Conservation (phyloP, 2,797 vertebrate species). For the Alca torda region DNA sequence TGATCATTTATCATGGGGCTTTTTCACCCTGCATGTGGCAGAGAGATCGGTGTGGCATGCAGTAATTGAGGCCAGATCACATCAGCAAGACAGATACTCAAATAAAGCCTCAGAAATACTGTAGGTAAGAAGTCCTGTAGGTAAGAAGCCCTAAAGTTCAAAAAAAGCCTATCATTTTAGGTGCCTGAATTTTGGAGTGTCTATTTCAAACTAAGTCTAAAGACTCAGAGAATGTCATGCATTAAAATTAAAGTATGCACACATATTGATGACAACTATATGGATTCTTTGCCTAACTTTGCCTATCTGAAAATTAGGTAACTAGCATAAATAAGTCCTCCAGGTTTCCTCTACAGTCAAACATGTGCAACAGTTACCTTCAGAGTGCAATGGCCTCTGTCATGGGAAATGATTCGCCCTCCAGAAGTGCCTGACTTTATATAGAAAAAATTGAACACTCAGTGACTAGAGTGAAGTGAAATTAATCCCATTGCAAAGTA, state of each 20-base stretch:
- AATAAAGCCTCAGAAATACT: conserved; percentile 5
- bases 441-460: neutral
- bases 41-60: neutral
- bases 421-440: neutral
- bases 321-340: neutral
- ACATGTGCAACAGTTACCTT: neutral
- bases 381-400: neutral
- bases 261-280: neutral
- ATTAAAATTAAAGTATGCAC: neutral
- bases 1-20: neutral
- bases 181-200: neutral
- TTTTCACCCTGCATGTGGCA: neutral
- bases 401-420: neutral
- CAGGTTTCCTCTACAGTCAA: neutral
- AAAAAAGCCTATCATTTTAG: neutral
- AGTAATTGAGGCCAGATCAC: neutral
- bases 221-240: neutral
- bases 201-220: conserved; percentile 1
- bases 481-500: neutral
- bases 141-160: neutral
- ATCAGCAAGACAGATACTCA: neutral
- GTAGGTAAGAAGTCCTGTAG: neutral
- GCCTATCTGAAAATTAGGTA: neutral
- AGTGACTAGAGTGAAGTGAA: neutral
- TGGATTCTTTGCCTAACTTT: neutral